These are phyloP conservation scores for Ochropleura plecta DNA, from an alignment of 2,888 invertebrate genomes.

Conservation along the genomic window DNA sequence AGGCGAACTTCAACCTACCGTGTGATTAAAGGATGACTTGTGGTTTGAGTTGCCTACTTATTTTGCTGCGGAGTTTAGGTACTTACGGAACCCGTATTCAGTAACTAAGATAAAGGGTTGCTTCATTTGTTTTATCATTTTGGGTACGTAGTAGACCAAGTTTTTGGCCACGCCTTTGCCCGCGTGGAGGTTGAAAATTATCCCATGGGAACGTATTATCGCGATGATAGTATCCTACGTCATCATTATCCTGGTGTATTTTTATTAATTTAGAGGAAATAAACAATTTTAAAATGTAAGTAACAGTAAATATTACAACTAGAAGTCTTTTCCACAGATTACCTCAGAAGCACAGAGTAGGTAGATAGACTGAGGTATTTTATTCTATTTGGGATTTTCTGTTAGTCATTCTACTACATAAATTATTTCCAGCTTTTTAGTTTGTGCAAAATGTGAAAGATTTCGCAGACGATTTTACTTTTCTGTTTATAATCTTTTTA, in stretches of 20 bases:
- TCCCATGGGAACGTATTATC: background rate
- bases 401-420: background rate
- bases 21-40: constrained; percentile 62
- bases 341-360: too few relatives aligned
- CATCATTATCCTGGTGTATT: background rate
- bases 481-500: too few relatives aligned
- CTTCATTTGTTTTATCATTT: constrained; percentile 41
- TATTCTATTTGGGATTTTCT: background rate
- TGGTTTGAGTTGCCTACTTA: constrained; percentile 55
- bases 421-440: too few relatives aligned
- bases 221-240: background rate
- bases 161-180: background rate
- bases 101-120: constrained; percentile 32
- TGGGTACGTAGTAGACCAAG: background rate
- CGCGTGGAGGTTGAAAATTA: background rate
- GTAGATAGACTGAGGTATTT: background rate
- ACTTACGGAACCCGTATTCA: constrained; percentile 48
- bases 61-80: constrained; percentile 48
- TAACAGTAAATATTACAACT: too few relatives aligned
- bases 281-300: too few relatives aligned
- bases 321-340: too few relatives aligned
- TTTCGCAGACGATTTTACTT: too few relatives aligned
- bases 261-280: too few relatives aligned
- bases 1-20: constrained; percentile 57
- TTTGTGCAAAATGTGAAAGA: too few relatives aligned